Conservation (phyloP, 1,140 invertebrate species). For the Listronotus bonariensis region DNA sequence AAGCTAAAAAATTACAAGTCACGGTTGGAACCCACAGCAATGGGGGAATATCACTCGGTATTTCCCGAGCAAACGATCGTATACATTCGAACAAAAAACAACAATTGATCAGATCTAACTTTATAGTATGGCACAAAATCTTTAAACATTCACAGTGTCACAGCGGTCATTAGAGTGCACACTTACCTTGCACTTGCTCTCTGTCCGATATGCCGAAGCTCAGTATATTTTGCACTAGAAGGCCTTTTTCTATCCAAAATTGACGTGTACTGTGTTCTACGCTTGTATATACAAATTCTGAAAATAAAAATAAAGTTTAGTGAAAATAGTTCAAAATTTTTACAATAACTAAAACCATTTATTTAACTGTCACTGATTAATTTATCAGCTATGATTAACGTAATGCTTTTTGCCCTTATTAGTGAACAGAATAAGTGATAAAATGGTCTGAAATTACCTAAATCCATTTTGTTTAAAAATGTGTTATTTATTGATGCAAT, state of each 20-base stretch:
- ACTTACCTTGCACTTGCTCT: slow-evolving; percentile 41
- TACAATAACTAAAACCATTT: too few relatives aligned
- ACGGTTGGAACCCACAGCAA: slow-evolving; percentile 14
- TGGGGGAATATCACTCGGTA: slow-evolving; percentile 11
- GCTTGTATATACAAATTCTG: slow-evolving; percentile 50
- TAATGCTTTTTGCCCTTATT: too few relatives aligned
- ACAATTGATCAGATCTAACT: slow-evolving; percentile 19
- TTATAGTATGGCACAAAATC: slow-evolving; percentile 33
- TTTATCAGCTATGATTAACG: too few relatives aligned
- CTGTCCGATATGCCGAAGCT: slow-evolving; percentile 43
- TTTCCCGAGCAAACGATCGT: slow-evolving; percentile 18
- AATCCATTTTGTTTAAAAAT: too few relatives aligned
- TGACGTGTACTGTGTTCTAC: slow-evolving; percentile 38
- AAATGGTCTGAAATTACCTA: too few relatives aligned
- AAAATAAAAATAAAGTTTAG: slow-evolving; percentile 36
- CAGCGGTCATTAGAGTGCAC: slow-evolving; percentile 4
- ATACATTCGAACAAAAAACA: slow-evolving; percentile 21
- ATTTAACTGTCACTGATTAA: too few relatives aligned
- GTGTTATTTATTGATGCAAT: too few relatives aligned
- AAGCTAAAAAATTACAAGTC: slow-evolving; percentile 22
- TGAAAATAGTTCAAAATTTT: not conserved
- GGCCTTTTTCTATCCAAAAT: slow-evolving; percentile 36
- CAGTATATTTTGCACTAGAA: slow-evolving; percentile 46
- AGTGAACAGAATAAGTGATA: too few relatives aligned
- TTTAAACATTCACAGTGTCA: slow-evolving; percentile 22